Conservation (phyloP, 2,797 vertebrate genomes). For the Eutrigla gurnardus region DNA sequence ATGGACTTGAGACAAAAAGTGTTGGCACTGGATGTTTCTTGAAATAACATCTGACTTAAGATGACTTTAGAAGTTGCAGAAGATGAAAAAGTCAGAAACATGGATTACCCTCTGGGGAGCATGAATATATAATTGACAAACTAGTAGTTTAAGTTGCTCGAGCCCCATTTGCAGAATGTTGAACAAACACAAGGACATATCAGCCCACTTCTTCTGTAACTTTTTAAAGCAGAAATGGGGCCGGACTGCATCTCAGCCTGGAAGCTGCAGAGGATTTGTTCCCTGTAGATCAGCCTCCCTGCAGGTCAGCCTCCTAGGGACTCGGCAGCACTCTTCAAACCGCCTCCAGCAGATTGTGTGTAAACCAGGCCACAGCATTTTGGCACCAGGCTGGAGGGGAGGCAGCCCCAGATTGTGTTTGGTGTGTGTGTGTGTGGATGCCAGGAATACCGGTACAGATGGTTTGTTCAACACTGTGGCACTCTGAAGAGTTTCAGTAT, state of each 20-base stretch:
- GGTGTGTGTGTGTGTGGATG: not conserved
- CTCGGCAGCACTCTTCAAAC: conserved; percentile 12
- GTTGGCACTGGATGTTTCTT: not conserved
- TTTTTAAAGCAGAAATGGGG: conserved; percentile 3
- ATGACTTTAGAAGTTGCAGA: not conserved
- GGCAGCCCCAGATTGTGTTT: conserved; percentile 29
- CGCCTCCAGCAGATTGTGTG: conserved; percentile 46
- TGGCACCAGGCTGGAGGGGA: conserved; percentile 24
- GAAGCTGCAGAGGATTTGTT: conserved; percentile 35
- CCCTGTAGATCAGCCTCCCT: conserved; percentile 20
- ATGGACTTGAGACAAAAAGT: not conserved
- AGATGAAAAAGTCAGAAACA: not conserved
- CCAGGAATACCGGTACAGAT: conserved; percentile 14
- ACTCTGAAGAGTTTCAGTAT: conserved; percentile 11
- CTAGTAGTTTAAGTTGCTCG: not conserved
- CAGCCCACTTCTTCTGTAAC: conserved; percentile 6
- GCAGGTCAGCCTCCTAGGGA: conserved; percentile 29
- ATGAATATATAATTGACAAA: not conserved
- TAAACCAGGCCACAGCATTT: conserved; percentile 57
- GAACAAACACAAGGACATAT: not conserved
- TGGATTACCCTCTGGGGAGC: not conserved
- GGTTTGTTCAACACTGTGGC: conserved; percentile 8
- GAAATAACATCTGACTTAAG: not conserved
- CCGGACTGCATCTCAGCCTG: conserved; percentile 2
- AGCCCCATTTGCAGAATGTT: conserved; percentile 1